These are phyloP conservation scores for Pygocentrus nattereri DNA, from an alignment of 2,797 vertebrate species.

Conservation along the genomic window DNA sequence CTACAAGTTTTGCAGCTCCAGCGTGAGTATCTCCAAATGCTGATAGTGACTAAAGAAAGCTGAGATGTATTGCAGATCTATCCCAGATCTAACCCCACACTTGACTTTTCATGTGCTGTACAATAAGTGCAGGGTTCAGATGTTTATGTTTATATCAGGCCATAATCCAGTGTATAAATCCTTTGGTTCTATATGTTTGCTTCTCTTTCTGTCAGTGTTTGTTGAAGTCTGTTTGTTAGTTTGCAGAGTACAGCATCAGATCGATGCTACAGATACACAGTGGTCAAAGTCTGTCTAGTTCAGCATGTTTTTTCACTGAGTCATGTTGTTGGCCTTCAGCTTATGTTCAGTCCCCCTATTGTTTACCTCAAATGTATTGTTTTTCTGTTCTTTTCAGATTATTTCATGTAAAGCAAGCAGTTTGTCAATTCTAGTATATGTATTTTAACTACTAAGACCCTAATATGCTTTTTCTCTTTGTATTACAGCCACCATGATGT, in stretches of 20 bases:
- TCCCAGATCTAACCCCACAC: not conserved
- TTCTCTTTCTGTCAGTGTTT: conserved; percentile 23
- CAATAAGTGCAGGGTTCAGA: not conserved
- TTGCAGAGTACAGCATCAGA: conserved; percentile 60
- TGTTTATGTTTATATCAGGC: not conserved
- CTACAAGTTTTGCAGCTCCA: conserved; percentile 58
- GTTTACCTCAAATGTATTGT: not conserved
- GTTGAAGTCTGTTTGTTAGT: conserved; percentile 40
- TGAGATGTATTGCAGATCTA: too few species aligned
- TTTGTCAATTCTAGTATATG: not conserved
- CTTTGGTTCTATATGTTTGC: not conserved
- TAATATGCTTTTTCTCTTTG: conserved; percentile 29
- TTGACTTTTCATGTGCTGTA: not conserved
- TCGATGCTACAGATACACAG: conserved; percentile 60
- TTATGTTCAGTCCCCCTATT: not conserved
- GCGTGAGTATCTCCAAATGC: conserved; percentile 70
- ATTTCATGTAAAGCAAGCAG: not conserved
- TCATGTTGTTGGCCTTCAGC: not conserved
- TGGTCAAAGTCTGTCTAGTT: conserved; percentile 42
- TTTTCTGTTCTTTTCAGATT: not conserved
- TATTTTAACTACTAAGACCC: not conserved
- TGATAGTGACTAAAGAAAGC: too few species aligned
- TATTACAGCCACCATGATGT: conserved; percentile 59
- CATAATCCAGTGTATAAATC: not conserved
- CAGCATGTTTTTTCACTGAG: conserved; percentile 2